Conservation (phyloP, 2,888 invertebrate genomes). For the Chloroclystis v-ata region DNA sequence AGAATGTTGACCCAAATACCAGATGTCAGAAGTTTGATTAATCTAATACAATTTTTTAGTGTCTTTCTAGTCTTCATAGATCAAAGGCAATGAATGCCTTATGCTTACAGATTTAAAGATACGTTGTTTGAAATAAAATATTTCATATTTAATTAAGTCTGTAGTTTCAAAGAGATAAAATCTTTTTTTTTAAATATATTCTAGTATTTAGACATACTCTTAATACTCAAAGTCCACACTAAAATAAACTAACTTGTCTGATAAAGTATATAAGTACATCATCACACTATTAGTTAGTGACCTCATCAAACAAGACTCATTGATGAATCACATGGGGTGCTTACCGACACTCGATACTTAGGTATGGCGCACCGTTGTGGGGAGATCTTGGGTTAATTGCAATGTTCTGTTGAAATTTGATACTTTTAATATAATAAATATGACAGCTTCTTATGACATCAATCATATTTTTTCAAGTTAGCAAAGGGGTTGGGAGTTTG, state of each 20-base stretch:
- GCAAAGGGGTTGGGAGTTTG: too few relatives aligned
- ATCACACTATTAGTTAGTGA: conserved; percentile 33
- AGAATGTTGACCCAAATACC: conserved; percentile 25
- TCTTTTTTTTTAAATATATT: too few relatives aligned
- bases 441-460: too few relatives aligned
- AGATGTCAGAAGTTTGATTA: conserved; percentile 22
- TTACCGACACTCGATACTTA: conserved; percentile 42
- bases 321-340: conserved; percentile 51
- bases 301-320: conserved; percentile 38
- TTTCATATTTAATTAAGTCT: too few relatives aligned
- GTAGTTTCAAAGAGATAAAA: too few relatives aligned
- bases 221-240: too few relatives aligned
- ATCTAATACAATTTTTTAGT: conserved; percentile 13
- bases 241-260: conserved; percentile 12
- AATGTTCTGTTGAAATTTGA: not conserved
- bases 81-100: too few relatives aligned
- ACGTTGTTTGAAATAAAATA: too few relatives aligned
- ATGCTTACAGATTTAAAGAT: too few relatives aligned
- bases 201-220: too few relatives aligned
- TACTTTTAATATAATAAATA: not conserved
- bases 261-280: conserved; percentile 17
- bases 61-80: not conserved
- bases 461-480: too few relatives aligned
- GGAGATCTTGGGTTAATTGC: not conserved
- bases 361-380: conserved; percentile 3